phyloP scores from a whole-genome alignment of 2,888 invertebrate genomes.

The Philaethria dido region DNA sequence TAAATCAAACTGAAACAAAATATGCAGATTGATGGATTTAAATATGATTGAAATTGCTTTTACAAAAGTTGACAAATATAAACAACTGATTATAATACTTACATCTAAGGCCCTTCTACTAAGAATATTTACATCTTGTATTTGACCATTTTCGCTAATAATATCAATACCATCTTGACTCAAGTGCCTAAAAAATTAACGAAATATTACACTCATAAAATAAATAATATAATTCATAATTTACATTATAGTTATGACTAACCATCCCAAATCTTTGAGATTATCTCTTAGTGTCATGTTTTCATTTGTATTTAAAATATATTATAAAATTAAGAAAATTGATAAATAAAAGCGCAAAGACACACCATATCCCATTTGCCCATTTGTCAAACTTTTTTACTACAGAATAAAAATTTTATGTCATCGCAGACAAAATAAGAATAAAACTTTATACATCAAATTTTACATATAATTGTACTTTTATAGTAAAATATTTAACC shows the following conservation, averaged over 20 bases:
- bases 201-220: slow-evolving; percentile 44
- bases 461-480: too few relatives aligned
- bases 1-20: slow-evolving; percentile 86
- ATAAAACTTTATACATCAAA: neutral
- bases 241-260: slow-evolving; percentile 52
- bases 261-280: slow-evolving; percentile 88
- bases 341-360: slow-evolving; percentile 63
- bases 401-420: slow-evolving; percentile 20
- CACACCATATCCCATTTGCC: slow-evolving; percentile 61
- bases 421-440: slow-evolving; percentile 11
- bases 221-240: slow-evolving; percentile 31
- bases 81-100: slow-evolving; percentile 65
- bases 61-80: slow-evolving; percentile 43
- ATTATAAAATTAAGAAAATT: slow-evolving; percentile 67
- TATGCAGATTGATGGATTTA: slow-evolving; percentile 15
- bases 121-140: slow-evolving; percentile 85
- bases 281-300: slow-evolving; percentile 86
- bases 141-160: slow-evolving; percentile 85
- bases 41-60: slow-evolving; percentile 21
- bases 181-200: slow-evolving; percentile 86
- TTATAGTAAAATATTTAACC: too few relatives aligned
- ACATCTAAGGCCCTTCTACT: slow-evolving; percentile 88
- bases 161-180: slow-evolving; percentile 88
- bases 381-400: slow-evolving; percentile 41
- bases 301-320: slow-evolving; percentile 63